Base-by-base conservation (phyloP, 2,888 invertebrate genomes). In the Agrilus cyanescens region DNA sequence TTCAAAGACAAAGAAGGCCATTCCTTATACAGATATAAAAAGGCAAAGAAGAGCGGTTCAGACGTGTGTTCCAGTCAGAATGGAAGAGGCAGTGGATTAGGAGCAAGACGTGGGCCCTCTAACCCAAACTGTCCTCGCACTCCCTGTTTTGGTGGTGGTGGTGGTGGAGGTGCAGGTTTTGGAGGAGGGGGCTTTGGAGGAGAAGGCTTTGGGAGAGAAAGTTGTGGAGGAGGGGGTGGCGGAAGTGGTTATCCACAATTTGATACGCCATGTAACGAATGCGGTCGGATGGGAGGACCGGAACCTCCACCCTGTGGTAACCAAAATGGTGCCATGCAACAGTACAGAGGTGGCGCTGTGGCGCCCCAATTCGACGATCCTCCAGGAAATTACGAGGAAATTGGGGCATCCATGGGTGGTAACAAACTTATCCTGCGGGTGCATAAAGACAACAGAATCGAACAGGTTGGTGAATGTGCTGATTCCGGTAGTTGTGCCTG, bases 341-440 rank as follows among this genome's bases (percentile, higher is more conserved):
- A 56, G 56, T 41, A 49, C 50, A 32, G 54, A 54, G 32, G 53
- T 8, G 38, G 43, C 32, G 29, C 33, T 43, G 34, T 10, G 25
- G 25, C 12, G 37, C 46, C 31, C 25, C 46, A 51, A 3, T 45
- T 46, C 5, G 45, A 47, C 12, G 44, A 40, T 32, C 49, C 50
- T 4, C 45, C 50, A 5, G 61, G 69, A 63, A 69, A 69, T 31
- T 78, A 74, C 51, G 78, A 79, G 62, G 79, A 81, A 63, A 79
- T 81, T 33, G 76, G 76, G 0, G 79, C 80, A 2, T 70, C 72
- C 30, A 75, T 80, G 66, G 74, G 78, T 38, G 77, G 75, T 32
- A 80, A 80, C 55, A 75, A 77, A 54, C 64, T 81, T 12, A 77
- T 75, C 48, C 80, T 81, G 42, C 66, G 78, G 14, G 75, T 80